Evolutionary conservation across 1,140 invertebrate genomes (phyloP).

Genomic region (Goniozus legneri): DNA sequence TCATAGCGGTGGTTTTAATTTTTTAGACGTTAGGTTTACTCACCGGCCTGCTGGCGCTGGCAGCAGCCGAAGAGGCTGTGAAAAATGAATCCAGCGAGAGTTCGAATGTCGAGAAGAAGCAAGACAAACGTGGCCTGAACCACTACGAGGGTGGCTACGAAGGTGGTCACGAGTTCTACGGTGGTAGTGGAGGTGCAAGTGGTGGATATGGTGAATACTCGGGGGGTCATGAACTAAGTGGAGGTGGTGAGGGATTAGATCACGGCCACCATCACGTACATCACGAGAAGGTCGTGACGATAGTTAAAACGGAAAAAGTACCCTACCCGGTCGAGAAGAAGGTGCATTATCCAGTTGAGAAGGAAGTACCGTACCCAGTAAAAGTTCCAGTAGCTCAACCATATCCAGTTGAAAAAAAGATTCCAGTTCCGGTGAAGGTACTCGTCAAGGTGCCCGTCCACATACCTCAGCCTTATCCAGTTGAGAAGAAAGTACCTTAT

Average conservation of each 20-base stretch:
- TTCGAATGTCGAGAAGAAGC: conserved; percentile 55
- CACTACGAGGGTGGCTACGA: conserved; percentile 54
- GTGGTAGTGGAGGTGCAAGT: conserved; percentile 1
- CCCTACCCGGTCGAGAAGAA: conserved; percentile 61
- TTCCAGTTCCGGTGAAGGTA: conserved; percentile 66
- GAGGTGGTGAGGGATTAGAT: conserved; percentile 2
- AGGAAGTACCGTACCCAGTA: conserved; percentile 59
- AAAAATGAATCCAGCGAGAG: conserved; percentile 18
- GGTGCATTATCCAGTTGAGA: conserved; percentile 63
- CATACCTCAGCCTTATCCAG: conserved; percentile 67
- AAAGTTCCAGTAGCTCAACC: conserved; percentile 63
- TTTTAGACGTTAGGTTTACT: too few relatives aligned
- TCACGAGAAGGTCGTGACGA: conserved; percentile 58
- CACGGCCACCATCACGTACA: conserved; percentile 36
- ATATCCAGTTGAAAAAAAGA: conserved; percentile 66
- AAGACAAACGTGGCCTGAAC: conserved; percentile 64
- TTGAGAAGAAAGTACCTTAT: conserved; percentile 65
- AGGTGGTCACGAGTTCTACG: conserved; percentile 40
- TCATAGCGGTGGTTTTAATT: neutral
- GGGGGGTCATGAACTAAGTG: neutral
- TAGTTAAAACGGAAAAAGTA: conserved; percentile 64
- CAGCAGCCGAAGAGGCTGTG: conserved; percentile 23
- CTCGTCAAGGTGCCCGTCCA: conserved; percentile 66
- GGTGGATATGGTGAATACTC: neutral
- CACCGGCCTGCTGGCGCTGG: too few relatives aligned